phyloP scores from a whole-genome alignment of 1,140 invertebrate species.

The Megathymus violae region DNA sequence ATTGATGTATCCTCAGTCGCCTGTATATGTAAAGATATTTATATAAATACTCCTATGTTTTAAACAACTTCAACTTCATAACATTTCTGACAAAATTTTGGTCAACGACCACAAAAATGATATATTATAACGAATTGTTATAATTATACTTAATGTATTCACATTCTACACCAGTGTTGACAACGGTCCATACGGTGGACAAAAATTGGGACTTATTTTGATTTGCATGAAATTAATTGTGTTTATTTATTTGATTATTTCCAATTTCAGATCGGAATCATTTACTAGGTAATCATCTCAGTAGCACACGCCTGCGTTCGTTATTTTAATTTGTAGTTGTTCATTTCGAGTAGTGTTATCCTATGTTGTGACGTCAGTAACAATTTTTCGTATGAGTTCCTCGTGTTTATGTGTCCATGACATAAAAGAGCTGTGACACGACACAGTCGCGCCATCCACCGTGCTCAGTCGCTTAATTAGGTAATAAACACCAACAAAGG shows the following conservation, averaged over 20 bases:
- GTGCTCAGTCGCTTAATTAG: no score
- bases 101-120: background rate
- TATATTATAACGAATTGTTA: background rate
- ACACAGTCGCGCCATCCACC: constrained; percentile 15
- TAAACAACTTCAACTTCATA: constrained; percentile 47
- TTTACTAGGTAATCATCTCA: constrained; percentile 83
- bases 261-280: constrained; percentile 84
- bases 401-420: constrained; percentile 60
- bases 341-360: constrained; percentile 66
- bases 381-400: constrained; percentile 58
- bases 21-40: no score
- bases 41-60: no score
- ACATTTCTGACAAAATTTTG: background rate
- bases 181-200: constrained; percentile 1
- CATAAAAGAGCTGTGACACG: constrained; percentile 28
- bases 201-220: constrained; percentile 31
- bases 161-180: no score
- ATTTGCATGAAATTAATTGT: constrained; percentile 57
- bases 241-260: constrained; percentile 79
- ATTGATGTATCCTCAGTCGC: no score
- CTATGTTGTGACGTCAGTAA: constrained; percentile 60
- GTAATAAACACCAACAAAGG: no score
- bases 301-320: constrained; percentile 60
- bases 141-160: background rate
- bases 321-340: constrained; percentile 70